Evolutionary conservation across 1,140 invertebrate species (phyloP).

Genomic region (Plectus sambesii): DNA sequence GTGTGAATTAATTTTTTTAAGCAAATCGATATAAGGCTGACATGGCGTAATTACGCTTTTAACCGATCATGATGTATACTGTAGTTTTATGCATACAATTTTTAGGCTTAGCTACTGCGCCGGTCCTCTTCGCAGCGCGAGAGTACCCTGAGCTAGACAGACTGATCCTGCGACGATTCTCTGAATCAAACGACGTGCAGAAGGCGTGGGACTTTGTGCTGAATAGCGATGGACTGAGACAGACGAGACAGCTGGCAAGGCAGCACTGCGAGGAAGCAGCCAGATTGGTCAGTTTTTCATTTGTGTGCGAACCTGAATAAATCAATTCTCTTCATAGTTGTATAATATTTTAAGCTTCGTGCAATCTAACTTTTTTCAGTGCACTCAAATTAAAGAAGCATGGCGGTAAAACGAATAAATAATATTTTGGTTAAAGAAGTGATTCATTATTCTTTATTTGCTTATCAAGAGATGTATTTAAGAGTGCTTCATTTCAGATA

Average conservation of each 20-base stretch:
- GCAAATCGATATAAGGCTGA: too few species aligned
- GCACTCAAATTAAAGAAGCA: too few species aligned
- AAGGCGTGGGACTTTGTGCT: constrained; percentile 31
- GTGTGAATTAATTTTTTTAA: too few species aligned
- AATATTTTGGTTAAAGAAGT: too few species aligned
- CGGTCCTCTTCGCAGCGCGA: constrained; percentile 50
- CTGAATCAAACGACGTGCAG: constrained; percentile 34
- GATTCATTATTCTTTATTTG: too few species aligned
- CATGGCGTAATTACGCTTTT: too few species aligned
- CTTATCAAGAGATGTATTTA: too few species aligned
- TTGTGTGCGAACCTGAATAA: background rate
- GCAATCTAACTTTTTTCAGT: too few species aligned
- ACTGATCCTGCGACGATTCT: constrained; percentile 34
- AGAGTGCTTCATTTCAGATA: constrained; percentile 15
- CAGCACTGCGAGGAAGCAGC: constrained; percentile 78
- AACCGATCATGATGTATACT: too few species aligned
- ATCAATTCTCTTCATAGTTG: background rate
- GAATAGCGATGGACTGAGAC: constrained; percentile 67
- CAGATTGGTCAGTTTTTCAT: constrained; percentile 55
- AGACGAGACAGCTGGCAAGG: constrained; percentile 78
- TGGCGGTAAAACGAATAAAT: too few species aligned
- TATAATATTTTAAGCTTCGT: background rate
- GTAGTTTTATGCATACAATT: too few species aligned
- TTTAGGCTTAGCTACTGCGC: constrained; percentile 12
- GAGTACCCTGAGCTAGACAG: constrained; percentile 32